Conservation (phyloP, 2,113 vertebrate species). For the Vidua chalybeata region DNA sequence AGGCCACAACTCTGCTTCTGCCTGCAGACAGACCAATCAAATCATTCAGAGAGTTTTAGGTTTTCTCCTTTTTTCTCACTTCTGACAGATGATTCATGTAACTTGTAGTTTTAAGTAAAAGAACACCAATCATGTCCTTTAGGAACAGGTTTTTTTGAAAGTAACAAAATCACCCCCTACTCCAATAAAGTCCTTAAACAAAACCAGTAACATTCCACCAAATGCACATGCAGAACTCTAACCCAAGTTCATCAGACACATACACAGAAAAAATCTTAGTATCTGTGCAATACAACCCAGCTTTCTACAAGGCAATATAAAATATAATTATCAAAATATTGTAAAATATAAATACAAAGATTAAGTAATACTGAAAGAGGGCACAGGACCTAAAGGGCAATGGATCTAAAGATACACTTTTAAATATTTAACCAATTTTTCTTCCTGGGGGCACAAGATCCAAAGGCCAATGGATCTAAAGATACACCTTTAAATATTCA, state of each 20-base stretch:
- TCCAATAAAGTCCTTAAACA: not conserved
- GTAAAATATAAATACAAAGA: not conserved
- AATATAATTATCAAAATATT: not conserved
- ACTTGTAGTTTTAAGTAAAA: not conserved
- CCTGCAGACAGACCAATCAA: not conserved
- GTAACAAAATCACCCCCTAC: not conserved
- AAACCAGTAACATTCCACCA: not conserved
- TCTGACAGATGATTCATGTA: not conserved
- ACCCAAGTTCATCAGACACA: not conserved
- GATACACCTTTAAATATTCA: constrained; percentile 32
- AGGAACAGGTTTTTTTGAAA: not conserved
- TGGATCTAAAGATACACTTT: not conserved
- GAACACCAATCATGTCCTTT: not conserved
- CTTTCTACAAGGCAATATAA: not conserved
- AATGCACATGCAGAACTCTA: not conserved
- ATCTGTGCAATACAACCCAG: not conserved
- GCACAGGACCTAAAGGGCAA: not conserved
- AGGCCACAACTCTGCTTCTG: accelerated
- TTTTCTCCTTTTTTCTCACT: not conserved
- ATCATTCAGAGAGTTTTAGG: not conserved
- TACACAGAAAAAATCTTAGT: not conserved
- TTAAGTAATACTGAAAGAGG: not conserved
- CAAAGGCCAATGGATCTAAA: constrained; percentile 13
- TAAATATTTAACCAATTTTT: not conserved
- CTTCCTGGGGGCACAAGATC: not conserved